Evolutionary conservation across 2,888 invertebrate species (phyloP).

Genomic region (Mactromeris polynyma): DNA sequence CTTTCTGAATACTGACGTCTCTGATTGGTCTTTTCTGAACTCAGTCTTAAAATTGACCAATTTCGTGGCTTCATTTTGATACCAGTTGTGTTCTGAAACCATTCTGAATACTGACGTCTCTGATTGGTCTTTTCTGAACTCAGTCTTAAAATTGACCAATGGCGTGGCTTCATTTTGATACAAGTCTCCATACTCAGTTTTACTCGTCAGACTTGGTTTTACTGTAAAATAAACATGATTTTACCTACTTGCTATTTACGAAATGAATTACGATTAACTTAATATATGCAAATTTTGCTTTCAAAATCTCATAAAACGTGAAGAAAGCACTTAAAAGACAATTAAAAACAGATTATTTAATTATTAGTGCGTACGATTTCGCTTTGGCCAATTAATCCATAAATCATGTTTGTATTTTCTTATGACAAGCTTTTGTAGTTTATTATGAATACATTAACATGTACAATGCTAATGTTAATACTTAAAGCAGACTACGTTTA

Average conservation of each 20-base stretch:
- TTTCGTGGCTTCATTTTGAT: too few relatives aligned
- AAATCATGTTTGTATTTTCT: constrained; percentile 2
- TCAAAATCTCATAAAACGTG: not conserved
- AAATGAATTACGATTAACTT: not conserved
- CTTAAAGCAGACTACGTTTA: not conserved
- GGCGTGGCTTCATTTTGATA: too few relatives aligned
- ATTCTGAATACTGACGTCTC: too few relatives aligned
- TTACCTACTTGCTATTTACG: not conserved
- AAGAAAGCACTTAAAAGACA: constrained; percentile 8
- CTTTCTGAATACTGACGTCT: too few relatives aligned
- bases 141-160: too few relatives aligned
- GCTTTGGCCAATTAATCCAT: not conserved
- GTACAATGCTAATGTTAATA: not conserved
- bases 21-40: too few relatives aligned
- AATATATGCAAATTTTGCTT: not conserved
- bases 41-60: too few relatives aligned
- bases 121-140: too few relatives aligned
- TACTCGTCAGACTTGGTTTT: too few relatives aligned
- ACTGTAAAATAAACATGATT: too few relatives aligned
- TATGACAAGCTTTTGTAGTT: constrained; percentile 10
- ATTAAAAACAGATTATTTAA: constrained; percentile 11
- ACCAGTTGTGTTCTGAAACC: too few relatives aligned
- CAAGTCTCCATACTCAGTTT: too few relatives aligned
- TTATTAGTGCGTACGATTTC: not conserved
- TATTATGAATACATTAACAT: constrained; percentile 3